These are phyloP conservation scores for Malacosoma neustria DNA, from an alignment of 2,888 invertebrate genomes.

Conservation along the genomic window DNA sequence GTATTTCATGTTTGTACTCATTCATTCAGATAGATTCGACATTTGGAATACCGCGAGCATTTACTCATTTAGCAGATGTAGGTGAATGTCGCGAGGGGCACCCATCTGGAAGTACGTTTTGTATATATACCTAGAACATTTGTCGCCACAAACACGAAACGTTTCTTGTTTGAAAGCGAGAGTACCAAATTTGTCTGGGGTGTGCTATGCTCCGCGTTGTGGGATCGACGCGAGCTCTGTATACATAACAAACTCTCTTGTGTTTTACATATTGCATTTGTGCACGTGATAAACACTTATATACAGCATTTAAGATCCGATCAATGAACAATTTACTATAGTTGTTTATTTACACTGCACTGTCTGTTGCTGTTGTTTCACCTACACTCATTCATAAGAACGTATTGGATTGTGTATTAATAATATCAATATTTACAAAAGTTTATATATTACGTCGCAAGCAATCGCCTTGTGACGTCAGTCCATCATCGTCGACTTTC, in stretches of 20 bases:
- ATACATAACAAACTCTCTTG: slow-evolving; percentile 12
- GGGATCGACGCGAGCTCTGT: slow-evolving; percentile 35
- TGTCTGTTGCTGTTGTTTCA: too few relatives aligned
- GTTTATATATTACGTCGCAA: slow-evolving; percentile 13
- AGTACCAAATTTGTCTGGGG: slow-evolving; percentile 54
- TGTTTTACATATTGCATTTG: slow-evolving; percentile 15
- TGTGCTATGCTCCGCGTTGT: slow-evolving; percentile 31
- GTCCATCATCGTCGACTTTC: slow-evolving; percentile 15
- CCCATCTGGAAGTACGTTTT: slow-evolving; percentile 34
- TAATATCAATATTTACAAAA: slow-evolving; percentile 29
- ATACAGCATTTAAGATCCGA: too few relatives aligned
- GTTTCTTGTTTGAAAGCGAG: slow-evolving; percentile 62
- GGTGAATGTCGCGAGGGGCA: slow-evolving; percentile 41
- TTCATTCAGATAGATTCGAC: slow-evolving; percentile 28
- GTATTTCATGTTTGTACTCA: slow-evolving; percentile 34
- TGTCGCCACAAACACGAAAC: slow-evolving; percentile 43
- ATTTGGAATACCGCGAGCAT: slow-evolving; percentile 20
- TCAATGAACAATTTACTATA: too few relatives aligned
- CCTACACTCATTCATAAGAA: slow-evolving; percentile 19
- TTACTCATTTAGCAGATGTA: slow-evolving; percentile 26
- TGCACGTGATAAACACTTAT: too few relatives aligned
- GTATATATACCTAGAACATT: slow-evolving; percentile 17
- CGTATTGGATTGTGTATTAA: slow-evolving; percentile 25
- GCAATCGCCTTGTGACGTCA: slow-evolving; percentile 21
- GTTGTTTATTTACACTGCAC: too few relatives aligned